Evolutionary conservation across 2,113 vertebrate genomes (phyloP).

Genomic region (Apodemus speciosus): DNA sequence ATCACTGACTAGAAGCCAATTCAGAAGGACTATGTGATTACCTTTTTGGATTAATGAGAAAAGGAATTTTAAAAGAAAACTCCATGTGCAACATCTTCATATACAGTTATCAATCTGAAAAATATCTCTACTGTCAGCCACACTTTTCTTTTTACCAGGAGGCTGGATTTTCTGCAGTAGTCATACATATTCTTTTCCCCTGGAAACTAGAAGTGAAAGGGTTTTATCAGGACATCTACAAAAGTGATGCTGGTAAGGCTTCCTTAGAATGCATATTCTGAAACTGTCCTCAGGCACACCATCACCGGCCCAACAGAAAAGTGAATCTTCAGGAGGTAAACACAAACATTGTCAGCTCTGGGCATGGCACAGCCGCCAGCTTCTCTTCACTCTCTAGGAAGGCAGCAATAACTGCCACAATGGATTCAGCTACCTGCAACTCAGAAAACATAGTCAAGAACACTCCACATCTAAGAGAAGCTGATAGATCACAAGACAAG

Average conservation of each 20-base stretch:
- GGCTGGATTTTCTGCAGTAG: neutral
- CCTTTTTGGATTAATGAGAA: neutral
- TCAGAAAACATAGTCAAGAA: neutral
- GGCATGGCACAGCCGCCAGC: neutral
- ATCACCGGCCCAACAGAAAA: neutral
- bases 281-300: neutral
- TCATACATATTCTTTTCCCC: no score
- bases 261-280: neutral
- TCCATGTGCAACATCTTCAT: neutral
- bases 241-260: neutral
- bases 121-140: neutral
- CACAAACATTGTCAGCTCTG: neutral
- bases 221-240: neutral
- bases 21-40: neutral
- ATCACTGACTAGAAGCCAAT: neutral
- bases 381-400: neutral
- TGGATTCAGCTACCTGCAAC: neutral
- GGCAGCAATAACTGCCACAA: no score
- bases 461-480: neutral
- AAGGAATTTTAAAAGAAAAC: neutral
- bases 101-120: neutral
- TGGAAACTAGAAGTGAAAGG: neutral
- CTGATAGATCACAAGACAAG: neutral
- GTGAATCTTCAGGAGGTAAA: neutral
- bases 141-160: neutral